A percentile compares a stretch with the other conserved stretches of the same genome.
Evolutionary conservation across 2,797 vertebrate genomes (phyloP).

Genomic region (Lepidocolaptes lacrymiger): DNA sequence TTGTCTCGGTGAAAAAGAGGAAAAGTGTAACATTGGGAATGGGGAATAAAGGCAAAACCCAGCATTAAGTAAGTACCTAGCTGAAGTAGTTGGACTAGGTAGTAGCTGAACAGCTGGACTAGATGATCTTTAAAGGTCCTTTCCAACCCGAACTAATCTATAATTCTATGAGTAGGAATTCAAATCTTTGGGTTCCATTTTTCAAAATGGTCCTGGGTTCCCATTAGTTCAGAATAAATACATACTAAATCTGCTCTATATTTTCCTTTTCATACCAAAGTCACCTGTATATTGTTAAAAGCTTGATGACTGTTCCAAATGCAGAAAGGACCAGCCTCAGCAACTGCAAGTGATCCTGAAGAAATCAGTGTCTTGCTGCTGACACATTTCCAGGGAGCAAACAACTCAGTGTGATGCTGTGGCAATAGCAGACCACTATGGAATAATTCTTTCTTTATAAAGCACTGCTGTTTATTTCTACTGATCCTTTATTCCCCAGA

Average conservation of each 20-base stretch:
- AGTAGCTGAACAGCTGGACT: background rate
- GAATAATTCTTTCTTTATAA: background rate
- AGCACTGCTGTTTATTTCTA: background rate
- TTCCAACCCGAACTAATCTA: background rate
- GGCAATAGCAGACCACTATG: background rate
- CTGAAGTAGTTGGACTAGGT: background rate
- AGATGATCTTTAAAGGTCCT: background rate
- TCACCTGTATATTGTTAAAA: background rate
- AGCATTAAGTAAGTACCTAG: background rate
- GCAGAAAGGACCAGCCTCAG: background rate
- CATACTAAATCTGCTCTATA: background rate
- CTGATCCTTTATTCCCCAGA: background rate
- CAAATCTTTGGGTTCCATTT: background rate
- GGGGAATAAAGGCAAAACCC: rapidly evolving
- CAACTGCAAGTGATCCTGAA: background rate
- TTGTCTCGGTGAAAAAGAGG: background rate
- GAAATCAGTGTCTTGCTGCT: background rate
- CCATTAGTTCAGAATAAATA: background rate
- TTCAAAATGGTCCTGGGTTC: background rate
- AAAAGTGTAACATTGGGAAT: rapidly evolving
- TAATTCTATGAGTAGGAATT: background rate
- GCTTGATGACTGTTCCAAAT: background rate
- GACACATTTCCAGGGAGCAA: background rate
- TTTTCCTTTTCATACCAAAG: background rate
- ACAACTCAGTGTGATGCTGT: background rate